phyloP scores from a whole-genome alignment of 37 sponge, comb jelly and placozoan genomes.

The Geodia barretti region DNA sequence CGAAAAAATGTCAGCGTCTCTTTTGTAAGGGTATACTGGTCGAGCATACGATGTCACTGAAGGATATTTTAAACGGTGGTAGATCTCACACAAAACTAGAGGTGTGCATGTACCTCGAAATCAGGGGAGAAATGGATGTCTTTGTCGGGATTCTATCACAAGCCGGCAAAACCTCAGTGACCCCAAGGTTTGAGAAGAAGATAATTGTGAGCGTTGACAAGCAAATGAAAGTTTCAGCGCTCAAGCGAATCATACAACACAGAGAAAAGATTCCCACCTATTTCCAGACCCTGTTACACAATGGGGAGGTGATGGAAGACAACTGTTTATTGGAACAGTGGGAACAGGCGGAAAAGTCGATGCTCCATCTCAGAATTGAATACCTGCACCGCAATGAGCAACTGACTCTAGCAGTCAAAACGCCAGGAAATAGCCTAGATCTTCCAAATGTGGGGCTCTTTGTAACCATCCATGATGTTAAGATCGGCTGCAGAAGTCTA shows the following conservation, averaged over 20 bases:
- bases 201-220: neutral
- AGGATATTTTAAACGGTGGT: too few relatives aligned
- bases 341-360: neutral
- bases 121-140: neutral
- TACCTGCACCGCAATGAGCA: neutral
- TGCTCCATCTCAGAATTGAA: neutral
- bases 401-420: neutral
- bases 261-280: neutral
- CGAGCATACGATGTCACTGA: neutral
- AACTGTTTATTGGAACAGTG: neutral
- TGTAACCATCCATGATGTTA: neutral
- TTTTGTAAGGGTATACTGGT: neutral
- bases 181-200: neutral
- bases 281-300: neutral
- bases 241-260: neutral
- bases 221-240: neutral
- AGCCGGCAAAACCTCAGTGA: neutral
- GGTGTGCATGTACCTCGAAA: neutral
- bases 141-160: neutral
- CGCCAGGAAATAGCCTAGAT: neutral
- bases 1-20: neutral
- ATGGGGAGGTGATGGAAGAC: neutral
- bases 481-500: neutral
- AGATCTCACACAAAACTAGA: neutral
- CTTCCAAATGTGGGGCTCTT: neutral